phyloP scores from a whole-genome alignment of 2,113 vertebrate species.

The Psilopogon haemacephalus region DNA sequence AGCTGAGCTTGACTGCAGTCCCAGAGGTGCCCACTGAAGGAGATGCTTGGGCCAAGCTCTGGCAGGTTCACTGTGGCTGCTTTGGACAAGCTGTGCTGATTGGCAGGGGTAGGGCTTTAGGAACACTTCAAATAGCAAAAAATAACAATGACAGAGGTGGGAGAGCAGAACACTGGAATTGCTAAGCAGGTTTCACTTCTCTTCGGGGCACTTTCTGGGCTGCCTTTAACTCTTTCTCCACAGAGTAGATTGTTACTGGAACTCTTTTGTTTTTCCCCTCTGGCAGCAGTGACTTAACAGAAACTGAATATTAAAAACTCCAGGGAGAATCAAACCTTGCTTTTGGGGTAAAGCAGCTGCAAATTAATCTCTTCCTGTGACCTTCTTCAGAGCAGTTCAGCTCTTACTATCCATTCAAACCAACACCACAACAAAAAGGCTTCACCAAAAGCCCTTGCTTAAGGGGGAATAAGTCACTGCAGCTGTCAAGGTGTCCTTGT shows the following conservation, averaged over 20 bases:
- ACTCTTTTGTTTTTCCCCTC: background rate
- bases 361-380: background rate
- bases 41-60: background rate
- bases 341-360: background rate
- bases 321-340: background rate
- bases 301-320: background rate
- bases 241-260: background rate
- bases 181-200: background rate
- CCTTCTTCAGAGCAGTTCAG: background rate
- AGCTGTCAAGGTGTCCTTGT: background rate
- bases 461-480: constrained; percentile 20
- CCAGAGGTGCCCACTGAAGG: background rate
- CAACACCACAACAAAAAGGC: background rate
- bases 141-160: background rate
- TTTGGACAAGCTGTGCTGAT: background rate
- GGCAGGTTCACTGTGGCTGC: background rate
- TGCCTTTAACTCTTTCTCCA: background rate
- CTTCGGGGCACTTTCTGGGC: background rate
- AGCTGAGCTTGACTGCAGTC: background rate
- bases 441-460: background rate
- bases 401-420: background rate
- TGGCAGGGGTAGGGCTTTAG: background rate
- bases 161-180: background rate
- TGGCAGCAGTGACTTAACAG: background rate
- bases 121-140: background rate